These are phyloP conservation scores for Baccha elongata DNA, from an alignment of 2,888 invertebrate genomes.

Conservation along the genomic window DNA sequence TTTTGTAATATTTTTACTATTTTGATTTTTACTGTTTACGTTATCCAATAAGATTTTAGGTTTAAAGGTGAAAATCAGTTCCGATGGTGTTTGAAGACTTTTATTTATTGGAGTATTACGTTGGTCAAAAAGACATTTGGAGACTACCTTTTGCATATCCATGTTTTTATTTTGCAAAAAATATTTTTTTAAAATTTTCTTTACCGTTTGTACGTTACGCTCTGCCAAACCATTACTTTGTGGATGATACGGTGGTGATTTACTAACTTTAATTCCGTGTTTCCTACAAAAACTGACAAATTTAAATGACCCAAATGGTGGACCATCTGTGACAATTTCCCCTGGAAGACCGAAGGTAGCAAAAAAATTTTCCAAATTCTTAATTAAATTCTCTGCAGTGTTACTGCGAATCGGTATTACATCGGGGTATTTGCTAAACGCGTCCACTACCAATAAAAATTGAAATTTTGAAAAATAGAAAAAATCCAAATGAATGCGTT, in stretches of 20 bases:
- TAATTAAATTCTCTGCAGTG: slow-evolving; percentile 2
- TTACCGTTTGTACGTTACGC: neutral
- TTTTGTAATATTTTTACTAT: neutral
- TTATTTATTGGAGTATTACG: neutral
- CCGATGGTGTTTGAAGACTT: neutral
- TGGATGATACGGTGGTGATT: neutral
- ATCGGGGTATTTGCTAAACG: slow-evolving; percentile 12
- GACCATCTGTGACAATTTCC: neutral
- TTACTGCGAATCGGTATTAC: slow-evolving; percentile 10
- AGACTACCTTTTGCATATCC: neutral
- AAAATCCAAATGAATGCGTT: slow-evolving; percentile 1
- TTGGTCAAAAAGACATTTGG: neutral
- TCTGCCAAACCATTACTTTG: neutral
- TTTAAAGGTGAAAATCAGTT: neutral
- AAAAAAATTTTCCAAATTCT: neutral
- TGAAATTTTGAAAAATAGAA: slow-evolving; percentile 4
- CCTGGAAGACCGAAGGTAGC: neutral
- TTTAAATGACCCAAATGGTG: neutral
- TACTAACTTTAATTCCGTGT: neutral
- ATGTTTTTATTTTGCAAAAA: neutral
- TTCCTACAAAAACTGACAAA: neutral
- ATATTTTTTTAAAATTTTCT: neutral
- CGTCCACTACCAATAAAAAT: neutral
- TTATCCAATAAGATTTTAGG: neutral
- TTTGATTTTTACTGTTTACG: neutral